Conservation (phyloP, 2,797 vertebrate genomes). For the Anguilla marmorata region DNA sequence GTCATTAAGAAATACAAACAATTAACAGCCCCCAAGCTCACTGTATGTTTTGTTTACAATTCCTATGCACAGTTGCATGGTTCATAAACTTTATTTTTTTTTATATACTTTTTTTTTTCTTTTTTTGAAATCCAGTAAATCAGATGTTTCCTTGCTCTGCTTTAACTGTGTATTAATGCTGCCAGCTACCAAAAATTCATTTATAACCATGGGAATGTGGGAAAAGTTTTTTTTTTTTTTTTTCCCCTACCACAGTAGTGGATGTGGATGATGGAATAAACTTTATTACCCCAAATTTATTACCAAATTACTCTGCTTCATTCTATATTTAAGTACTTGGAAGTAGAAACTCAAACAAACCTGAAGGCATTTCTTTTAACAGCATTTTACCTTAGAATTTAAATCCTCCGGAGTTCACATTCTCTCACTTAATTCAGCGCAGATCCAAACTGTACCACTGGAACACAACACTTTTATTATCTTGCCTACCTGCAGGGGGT, state of each 20-base stretch:
- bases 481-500: slow-evolving; percentile 83
- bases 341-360: not conserved
- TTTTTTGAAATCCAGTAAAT: not conserved
- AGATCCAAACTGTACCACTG: not conserved
- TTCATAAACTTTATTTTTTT: not conserved
- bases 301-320: not conserved
- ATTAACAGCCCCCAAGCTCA: not conserved
- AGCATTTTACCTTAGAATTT: not conserved
- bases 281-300: not conserved
- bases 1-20: not conserved
- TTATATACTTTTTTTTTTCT: not conserved
- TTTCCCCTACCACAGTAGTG: not conserved
- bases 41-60: not conserved
- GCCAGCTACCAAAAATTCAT: not conserved
- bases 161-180: not conserved
- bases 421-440: not conserved
- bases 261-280: not conserved
- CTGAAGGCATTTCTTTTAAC: not conserved
- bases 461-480: slow-evolving; percentile 74
- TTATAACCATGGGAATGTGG: not conserved
- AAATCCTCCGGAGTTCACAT: not conserved
- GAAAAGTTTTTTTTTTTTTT: not conserved
- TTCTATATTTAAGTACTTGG: not conserved
- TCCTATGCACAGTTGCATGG: not conserved
- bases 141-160: not conserved